Base-by-base conservation (phyloP, 2,888 invertebrate genomes). In the Amiota mariae region DNA sequence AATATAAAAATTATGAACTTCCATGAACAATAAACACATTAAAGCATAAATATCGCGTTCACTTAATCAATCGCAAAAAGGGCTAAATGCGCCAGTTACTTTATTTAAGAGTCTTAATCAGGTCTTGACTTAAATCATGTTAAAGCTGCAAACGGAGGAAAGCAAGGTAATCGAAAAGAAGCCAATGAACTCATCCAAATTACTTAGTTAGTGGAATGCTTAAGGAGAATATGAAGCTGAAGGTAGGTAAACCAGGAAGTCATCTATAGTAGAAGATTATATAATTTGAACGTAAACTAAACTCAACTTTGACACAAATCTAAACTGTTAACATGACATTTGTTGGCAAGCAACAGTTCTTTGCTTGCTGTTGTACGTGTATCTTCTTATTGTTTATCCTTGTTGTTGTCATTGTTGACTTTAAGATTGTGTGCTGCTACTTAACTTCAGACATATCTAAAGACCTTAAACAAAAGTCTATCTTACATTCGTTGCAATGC, bases 261-360 rank as follows among this genome's bases (percentile, higher is more conserved):
- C 36, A 36, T 36, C 36, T 48, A 36, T 48, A 49, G 63, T 20
- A 12, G 59, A 20, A 15, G 51, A 84, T 84, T 84, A 85, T 85
- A 84, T 84, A 84, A 84, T 84, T 84, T 84, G 84, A 84, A 85
- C 85, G 83, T 68, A 85, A 84, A 84, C 85, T 79, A 84, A 84
- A 79, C 85, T 84, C 83, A 84, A 84, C 83, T 84, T 84, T 84
- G 83, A 84, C 83, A 84, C 85, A 84, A 84, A 84, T 84, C 85
- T 83, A 68, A 68, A 82, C 85, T 85, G 83, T 84, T 82, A 85
- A 84, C 83, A 84, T 84, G 83, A 84, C 83, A 84, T 84, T 84
- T 81, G 80, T 85, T 82, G 85, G 73, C 72, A 73, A 36, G 36
- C 36, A 36, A 36, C 36, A 36, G 36, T 36, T 36, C 36, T 36